These are phyloP conservation scores for Acanthis flammea DNA, from an alignment of 2,797 vertebrate species.

Conservation along the genomic window DNA sequence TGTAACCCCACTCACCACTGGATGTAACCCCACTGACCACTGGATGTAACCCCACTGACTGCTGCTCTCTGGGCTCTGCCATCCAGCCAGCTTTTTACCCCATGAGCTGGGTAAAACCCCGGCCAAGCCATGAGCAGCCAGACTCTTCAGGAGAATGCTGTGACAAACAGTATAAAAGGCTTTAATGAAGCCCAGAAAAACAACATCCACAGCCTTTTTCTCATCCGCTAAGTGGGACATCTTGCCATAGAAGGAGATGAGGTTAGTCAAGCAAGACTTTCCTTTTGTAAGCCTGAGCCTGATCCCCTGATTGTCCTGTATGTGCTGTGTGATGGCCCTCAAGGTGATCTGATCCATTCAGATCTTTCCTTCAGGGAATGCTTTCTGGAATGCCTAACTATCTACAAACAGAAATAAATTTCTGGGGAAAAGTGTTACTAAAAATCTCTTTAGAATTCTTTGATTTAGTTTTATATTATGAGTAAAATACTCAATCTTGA, in stretches of 20 bases:
- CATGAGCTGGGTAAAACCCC: rapidly evolving
- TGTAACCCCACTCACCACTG: too few species aligned
- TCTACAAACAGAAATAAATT: neutral
- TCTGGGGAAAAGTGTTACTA: neutral
- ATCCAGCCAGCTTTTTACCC: neutral
- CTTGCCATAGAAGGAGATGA: neutral
- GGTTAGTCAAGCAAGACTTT: neutral
- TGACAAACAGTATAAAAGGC: neutral
- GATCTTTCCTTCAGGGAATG: neutral
- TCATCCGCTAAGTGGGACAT: neutral
- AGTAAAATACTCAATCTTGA: neutral
- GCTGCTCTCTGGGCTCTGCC: rapidly evolving
- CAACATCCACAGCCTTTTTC: neutral
- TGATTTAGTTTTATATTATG: neutral
- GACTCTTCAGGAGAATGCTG: neutral
- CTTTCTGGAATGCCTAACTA: neutral
- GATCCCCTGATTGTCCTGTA: too few species aligned
- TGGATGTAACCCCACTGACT: neutral
- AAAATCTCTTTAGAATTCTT: neutral
- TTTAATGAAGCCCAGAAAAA: neutral
- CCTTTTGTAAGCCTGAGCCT: neutral
- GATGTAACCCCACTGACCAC: neutral
- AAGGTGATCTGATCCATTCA: neutral
- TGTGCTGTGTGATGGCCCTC: neutral
- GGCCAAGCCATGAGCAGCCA: rapidly evolving